Evolutionary conservation across 2,888 invertebrate genomes (phyloP), one percentile per base, ranked within the genome.

Genomic region (Mesochorus sp.): DNA sequence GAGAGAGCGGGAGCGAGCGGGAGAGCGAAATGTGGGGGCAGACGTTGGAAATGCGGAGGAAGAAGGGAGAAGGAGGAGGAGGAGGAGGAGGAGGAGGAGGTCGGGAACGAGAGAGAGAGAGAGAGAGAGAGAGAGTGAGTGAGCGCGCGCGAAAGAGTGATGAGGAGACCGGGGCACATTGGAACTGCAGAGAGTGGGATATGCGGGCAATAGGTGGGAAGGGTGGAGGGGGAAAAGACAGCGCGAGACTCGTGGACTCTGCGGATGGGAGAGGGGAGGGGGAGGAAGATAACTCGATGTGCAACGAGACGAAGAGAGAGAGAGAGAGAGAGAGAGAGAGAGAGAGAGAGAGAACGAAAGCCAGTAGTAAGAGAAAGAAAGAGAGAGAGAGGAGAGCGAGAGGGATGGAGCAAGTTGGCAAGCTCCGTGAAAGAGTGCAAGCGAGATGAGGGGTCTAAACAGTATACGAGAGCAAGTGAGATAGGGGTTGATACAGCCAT

Each of bases 241-340:
- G 21, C 44, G 8, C 21, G 44, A 19, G 44, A 47, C 44, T 47
- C 21, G 44, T n/a, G 44, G 44, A 21, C 21, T 47, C 6, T 21
- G 39, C 1, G 31, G 12, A 26, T 24, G 17, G 49, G 37, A 28
- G 92, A 93, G 93, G 93, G 92, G 92, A 91, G 93, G 91, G 93
- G 93, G 94, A 94, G 93, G 94, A 94, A 94, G 93, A 92, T 92
- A 92, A 31, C 39, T 8, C 34, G 53, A 31, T n/a, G 34, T 21
- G 21, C 26, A 53, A 28, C 19, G 19, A 24, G 59, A 21, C 8
- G 14, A 39, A 59, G 59, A 10, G 31, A 71, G 42, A 31, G 51
- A 39, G 53, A 42, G 34, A 8, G 39, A 3, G 14, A 39, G 17
- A 10, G 67, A 28, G 44, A 12, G 44, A 17, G 53, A 59, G 55